These are phyloP conservation scores for Andricus grossulariae DNA, from an alignment of 1,140 invertebrate genomes.

Conservation along the genomic window DNA sequence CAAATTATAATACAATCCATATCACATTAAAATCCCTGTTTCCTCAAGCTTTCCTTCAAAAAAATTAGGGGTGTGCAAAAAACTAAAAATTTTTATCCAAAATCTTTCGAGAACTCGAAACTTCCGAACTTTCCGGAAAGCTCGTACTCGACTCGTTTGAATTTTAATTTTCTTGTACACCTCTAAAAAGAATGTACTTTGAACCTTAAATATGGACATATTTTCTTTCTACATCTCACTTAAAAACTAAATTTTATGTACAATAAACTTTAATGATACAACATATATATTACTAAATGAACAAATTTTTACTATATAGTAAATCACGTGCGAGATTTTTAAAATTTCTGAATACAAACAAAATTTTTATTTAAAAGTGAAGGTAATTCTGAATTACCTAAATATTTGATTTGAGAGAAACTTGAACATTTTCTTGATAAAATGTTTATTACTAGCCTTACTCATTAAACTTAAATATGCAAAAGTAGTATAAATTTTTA, in stretches of 20 bases:
- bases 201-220: background rate
- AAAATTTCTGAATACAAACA: background rate
- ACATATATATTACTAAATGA: background rate
- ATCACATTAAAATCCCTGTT: background rate
- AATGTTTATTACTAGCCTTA: background rate
- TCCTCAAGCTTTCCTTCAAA: background rate
- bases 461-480: background rate
- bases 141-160: no score
- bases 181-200: background rate
- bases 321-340: background rate
- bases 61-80: no score
- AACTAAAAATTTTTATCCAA: no score
- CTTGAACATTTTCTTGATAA: background rate
- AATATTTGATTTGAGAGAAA: background rate
- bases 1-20: background rate
- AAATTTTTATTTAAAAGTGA: background rate
- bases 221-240: background rate
- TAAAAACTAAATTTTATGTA: slow-evolving; percentile 16
- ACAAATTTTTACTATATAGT: background rate
- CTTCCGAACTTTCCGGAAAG: no score
- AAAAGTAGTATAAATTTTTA: slow-evolving; percentile 26
- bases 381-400: background rate
- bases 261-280: slow-evolving; percentile 9
- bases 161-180: background rate
- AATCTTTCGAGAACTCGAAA: no score